A percentile compares a stretch with the other conserved stretches of the same genome.
Conservation (phyloP, 1,140 invertebrate genomes). For the Amyelois transitella region DNA sequence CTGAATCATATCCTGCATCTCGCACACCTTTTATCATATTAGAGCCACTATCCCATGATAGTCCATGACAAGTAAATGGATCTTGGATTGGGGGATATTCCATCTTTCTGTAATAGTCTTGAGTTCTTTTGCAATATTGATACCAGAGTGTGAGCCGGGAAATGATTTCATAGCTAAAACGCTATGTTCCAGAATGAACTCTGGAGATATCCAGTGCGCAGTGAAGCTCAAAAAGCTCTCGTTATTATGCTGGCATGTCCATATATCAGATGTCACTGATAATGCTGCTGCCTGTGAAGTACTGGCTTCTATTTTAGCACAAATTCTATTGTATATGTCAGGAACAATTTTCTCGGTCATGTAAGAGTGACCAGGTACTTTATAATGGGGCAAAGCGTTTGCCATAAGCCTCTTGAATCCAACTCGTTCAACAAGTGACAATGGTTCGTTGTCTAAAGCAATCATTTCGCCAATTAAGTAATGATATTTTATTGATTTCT, state of each 20-base stretch:
- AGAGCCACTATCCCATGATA: slow-evolving; percentile 28
- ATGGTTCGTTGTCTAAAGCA: slow-evolving; percentile 29
- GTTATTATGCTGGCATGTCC: slow-evolving; percentile 33
- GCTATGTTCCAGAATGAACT: slow-evolving; percentile 26
- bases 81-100: slow-evolving; percentile 23
- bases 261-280: slow-evolving; percentile 34
- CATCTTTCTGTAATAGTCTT: slow-evolving; percentile 20
- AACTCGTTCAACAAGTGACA: slow-evolving; percentile 24
- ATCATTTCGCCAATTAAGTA: slow-evolving; percentile 33
- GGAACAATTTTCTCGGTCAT: slow-evolving; percentile 27
- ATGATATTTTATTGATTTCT: slow-evolving; percentile 26
- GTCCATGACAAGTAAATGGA: slow-evolving; percentile 27
- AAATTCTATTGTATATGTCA: slow-evolving; percentile 29
- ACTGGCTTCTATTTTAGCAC: slow-evolving; percentile 19
- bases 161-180: slow-evolving; percentile 35
- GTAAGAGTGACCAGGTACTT: slow-evolving; percentile 26
- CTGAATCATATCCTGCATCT: slow-evolving; percentile 28
- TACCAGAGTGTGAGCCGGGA: slow-evolving; percentile 23
- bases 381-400: slow-evolving; percentile 23
- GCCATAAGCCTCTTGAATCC: slow-evolving; percentile 23
- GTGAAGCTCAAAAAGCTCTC: slow-evolving; percentile 36
- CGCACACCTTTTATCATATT: slow-evolving; percentile 34
- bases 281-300: slow-evolving; percentile 25
- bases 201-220: slow-evolving; percentile 32
- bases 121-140: slow-evolving; percentile 30